Evolutionary conservation across 2,888 invertebrate genomes (phyloP), one percentile per base, ranked within the genome.

Genomic region (Diaprepes abbreviatus): DNA sequence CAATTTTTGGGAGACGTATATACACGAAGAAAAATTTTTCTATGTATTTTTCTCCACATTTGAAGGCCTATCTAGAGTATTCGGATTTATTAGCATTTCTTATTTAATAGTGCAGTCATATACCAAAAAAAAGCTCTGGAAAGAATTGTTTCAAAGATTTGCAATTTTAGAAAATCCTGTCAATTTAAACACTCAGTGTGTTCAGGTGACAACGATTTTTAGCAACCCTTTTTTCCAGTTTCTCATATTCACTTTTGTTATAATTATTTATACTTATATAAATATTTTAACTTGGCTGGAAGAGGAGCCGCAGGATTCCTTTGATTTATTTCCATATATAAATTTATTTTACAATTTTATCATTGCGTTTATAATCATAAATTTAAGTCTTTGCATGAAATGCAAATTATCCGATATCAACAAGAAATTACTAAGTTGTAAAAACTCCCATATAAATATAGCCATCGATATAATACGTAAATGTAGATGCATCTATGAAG

Each of bases 391-490:
- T 10, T 9, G n/a, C 3, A n/a, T 35, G 2, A n/a, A n/a, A n/a
- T 35, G 35, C n/a, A 35, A 35, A 35, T 35, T 35, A n/a, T 10
- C 35, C n/a, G 35, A 9, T n/a, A n/a, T 35, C n/a, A 35, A 35
- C 3, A 10, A n/a, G n/a, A n/a, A 35, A 9, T 3, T 35, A n/a
- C 9, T n/a, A n/a, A n/a, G 1, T n/a, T 35, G 35, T 3, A 10
- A 35, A 10, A 10, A 35, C n/a, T 3, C 35, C 10, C 10, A 10
- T 1, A n/a, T 35, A 1, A n/a, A 35, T n/a, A n/a, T 1, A 24
- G 5, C 12, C 31, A 21, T 68, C 21, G 64, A 55, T 2, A 40
- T 65, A 19, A 3, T 43, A 7, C 9, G 35, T 3, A 35, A 35
- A 35, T 35, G 35, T 35, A 35, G 35, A 35, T n/a, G n/a, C n/a